Conservation (phyloP, 2,888 invertebrate species). For the Zygogramma bicolorata region DNA sequence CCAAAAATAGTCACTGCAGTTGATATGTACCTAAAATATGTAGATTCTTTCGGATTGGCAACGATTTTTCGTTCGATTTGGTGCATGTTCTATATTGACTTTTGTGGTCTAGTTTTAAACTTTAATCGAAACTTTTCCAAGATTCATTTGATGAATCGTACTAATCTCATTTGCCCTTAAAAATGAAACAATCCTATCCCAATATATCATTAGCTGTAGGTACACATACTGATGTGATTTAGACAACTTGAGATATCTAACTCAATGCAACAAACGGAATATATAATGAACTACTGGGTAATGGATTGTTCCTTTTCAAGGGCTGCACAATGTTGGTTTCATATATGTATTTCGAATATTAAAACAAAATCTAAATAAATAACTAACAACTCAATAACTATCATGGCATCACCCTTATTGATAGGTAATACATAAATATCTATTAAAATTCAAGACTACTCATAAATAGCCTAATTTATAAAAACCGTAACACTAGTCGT, state of each 20-base stretch:
- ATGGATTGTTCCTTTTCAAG: slow-evolving; percentile 23
- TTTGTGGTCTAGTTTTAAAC: slow-evolving; percentile 44
- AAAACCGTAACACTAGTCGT: slow-evolving; percentile 56
- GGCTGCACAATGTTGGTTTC: neutral
- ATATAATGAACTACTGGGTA: no score
- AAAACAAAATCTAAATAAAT: slow-evolving; percentile 11
- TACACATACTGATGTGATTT: no score
- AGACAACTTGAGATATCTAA: no score
- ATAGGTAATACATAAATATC: slow-evolving; percentile 19
- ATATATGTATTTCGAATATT: slow-evolving; percentile 3
- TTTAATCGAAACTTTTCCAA: neutral
- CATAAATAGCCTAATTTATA: slow-evolving; percentile 49
- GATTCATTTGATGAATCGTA: neutral
- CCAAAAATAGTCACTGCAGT: slow-evolving; percentile 46
- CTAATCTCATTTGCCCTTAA: neutral
- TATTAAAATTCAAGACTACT: slow-evolving; percentile 33
- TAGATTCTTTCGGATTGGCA: slow-evolving; percentile 48
- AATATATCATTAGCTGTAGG: no score
- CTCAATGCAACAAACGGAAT: no score
- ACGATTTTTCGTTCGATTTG: slow-evolving; percentile 34
- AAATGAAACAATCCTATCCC: neutral
- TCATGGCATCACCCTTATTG: neutral
- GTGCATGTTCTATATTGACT: slow-evolving; percentile 56
- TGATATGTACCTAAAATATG: slow-evolving; percentile 61
- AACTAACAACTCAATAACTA: slow-evolving; percentile 18